Conservation (phyloP, 1,140 invertebrate genomes). For the Caenorhabditis brenneri region DNA sequence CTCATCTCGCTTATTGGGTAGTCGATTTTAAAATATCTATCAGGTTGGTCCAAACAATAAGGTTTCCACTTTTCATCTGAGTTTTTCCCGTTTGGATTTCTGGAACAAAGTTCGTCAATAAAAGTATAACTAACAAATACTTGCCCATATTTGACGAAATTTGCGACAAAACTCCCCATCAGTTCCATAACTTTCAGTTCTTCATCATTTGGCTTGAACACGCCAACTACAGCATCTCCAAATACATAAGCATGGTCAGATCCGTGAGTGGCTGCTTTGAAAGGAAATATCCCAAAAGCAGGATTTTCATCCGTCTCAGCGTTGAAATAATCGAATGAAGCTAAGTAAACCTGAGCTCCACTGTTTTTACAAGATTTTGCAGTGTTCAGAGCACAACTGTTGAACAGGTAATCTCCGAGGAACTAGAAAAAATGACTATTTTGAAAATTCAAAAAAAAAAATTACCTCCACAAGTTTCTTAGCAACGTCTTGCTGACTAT, state of each 20-base stretch:
- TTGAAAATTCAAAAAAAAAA: not conserved
- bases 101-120: not conserved
- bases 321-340: not conserved
- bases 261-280: not conserved
- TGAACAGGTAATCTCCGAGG: slow-evolving; percentile 8
- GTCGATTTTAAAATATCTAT: not conserved
- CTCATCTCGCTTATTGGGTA: not conserved
- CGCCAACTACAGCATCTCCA: not conserved
- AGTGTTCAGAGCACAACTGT: not conserved
- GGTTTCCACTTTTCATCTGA: not conserved
- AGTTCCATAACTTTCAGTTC: not conserved
- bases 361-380: not conserved
- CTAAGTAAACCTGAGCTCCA: not conserved
- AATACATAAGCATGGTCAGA: not conserved
- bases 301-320: not conserved
- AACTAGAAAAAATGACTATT: not conserved
- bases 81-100: slow-evolving; percentile 6
- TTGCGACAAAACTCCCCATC: not conserved
- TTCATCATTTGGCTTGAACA: not conserved
- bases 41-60: not conserved
- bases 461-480: slow-evolving; percentile 27
- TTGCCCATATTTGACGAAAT: not conserved
- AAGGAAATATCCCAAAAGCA: not conserved
- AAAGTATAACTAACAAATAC: too few relatives aligned
- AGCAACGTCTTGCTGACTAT: not conserved